Base-by-base conservation (phyloP, 2,888 invertebrate species). In the Acrobasis suavella region DNA sequence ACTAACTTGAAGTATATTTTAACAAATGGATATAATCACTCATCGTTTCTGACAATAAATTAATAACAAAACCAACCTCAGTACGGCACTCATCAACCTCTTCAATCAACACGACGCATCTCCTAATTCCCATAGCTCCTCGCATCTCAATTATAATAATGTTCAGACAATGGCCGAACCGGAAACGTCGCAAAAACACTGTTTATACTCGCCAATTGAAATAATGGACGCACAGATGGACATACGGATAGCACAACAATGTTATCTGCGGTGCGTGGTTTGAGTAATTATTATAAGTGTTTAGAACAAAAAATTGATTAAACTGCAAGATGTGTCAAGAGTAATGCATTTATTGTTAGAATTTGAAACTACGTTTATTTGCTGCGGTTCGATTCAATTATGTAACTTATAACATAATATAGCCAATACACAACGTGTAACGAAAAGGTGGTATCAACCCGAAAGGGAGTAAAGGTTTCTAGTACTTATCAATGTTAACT, bases 251-350 rank as follows among this genome's bases (percentile, higher is more conserved):
- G 55, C 6, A 39, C 9, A 14, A 60, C 60, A 60, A 60, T 60
- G 60, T 60, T 60, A 60, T 51, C 60, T 51, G 5, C 10, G 9
- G 22, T 51, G 17, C 51, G 60, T 60, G 60, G 39, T 60, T 60
- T 60, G 38, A 50, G 50, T 59, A 52, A 60, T 60, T 60, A 51
- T 60, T 42, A 22, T 22, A 17, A 56, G 39, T 56, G 56, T 56
- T 56, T 42, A 46, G 17, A 14, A 42, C 56, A 56, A 56, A 56
- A 56, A 56, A 22, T 46, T 46, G 42, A 56, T 56, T 42, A 14
- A 2, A 14, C 17, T 22, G 42, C 16, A 42, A 42, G 42, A 42
- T 46, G 9, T 56, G 17, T 56, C 12, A 17, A 42, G 16, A 17
- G 12, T 46, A n/a, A 46, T 46, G 14, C 46, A 46, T 42, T 42